Evolutionary conservation across 2,113 vertebrate species (phyloP), one percentile per base, ranked within the genome.

Genomic region (Corapipo altera): DNA sequence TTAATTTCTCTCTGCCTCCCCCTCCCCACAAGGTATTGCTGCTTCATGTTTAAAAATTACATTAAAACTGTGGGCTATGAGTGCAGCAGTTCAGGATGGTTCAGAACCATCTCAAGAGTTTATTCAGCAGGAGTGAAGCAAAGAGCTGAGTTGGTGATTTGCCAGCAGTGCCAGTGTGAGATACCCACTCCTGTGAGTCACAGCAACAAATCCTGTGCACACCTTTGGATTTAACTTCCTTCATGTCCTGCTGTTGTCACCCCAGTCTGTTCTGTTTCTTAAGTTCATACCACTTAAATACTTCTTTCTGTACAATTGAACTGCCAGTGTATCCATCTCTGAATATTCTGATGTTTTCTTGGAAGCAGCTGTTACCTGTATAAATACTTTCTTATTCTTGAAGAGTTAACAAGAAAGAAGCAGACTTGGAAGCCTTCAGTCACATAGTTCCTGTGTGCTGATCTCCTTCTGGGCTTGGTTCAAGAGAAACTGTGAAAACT

Each of bases 391-490:
- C 48, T 92, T 91, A 41, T 89, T 78, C 86, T 82, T 92, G 19
- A 85, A 62, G 65, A 64, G 43, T 70, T 71, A 44, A 46, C 2
- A 8, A 78, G 58, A 17, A 41, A 54, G 67, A 76, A 81, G 7
- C 6, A 0, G 52, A 15, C 52, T 62, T 66, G 46, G 66, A n/a
- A 76, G 32, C 72, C 67, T 85, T 95, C 51, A 79, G 91, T 76
- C 93, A 30, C 58, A 37, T 27, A 61, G 27, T 30, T 84, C 74
- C 75, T 91, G 52, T 77, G 33, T 78, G 78, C 73, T 12, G 30
- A 84, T 69, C 67, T 55, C 35, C 57, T 95, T 84, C 69, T 32
- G 69, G 62, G 65, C 73, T 85, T 97, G 91, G 55, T 85, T 91
- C 81, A 78, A 64, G 80, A 92, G 43, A 76, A 93, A 76, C 65